A percentile compares a stretch with the other conserved stretches of the same genome.
phyloP scores from a whole-genome alignment of 2,888 invertebrate genomes.

The Nephrotoma guestfalica region DNA sequence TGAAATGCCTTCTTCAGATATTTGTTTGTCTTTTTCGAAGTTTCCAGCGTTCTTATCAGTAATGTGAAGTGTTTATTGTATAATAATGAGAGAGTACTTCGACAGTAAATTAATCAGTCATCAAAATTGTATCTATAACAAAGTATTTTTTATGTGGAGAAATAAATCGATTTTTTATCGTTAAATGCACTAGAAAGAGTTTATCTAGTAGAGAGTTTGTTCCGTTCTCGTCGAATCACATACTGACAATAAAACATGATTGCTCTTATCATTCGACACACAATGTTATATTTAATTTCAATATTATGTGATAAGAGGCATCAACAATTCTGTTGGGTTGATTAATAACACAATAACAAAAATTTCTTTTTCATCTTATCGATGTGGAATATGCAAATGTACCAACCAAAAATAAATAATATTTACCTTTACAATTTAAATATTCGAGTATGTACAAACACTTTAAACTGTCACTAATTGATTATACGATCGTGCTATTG shows the following conservation, averaged over 20 bases:
- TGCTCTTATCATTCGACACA: background rate
- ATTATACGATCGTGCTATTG: background rate
- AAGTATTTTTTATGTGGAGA: background rate
- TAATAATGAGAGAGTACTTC: background rate
- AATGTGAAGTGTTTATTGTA: background rate
- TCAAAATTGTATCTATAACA: background rate
- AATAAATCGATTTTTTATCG: background rate
- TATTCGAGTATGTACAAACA: background rate
- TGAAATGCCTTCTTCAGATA: background rate
- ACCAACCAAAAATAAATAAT: background rate
- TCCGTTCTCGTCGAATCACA: background rate
- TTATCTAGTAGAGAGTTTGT: background rate
- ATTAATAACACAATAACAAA: background rate
- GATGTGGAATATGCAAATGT: background rate
- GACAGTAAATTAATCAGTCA: background rate
- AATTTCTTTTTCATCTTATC: background rate
- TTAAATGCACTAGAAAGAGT: background rate
- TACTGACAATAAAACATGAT: background rate
- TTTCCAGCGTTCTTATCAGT: background rate
- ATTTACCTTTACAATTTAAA: background rate
- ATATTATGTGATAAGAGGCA: background rate
- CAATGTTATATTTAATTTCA: background rate
- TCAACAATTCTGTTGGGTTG: background rate
- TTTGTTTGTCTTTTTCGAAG: background rate
- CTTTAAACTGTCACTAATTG: background rate